Base-by-base conservation (phyloP, 1,140 invertebrate genomes). In the Parapsyche elsis region DNA sequence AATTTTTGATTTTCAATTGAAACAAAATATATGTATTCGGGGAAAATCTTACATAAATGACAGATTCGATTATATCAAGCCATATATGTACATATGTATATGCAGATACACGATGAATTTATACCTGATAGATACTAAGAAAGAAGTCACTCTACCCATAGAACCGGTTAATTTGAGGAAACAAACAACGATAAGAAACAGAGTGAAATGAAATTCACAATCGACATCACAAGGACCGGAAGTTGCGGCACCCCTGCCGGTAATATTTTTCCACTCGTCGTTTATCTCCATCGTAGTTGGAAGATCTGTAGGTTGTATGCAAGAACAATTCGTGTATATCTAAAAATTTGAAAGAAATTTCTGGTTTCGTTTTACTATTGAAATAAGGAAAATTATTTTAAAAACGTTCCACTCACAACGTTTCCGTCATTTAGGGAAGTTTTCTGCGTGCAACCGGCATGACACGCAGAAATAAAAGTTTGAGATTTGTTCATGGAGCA, bases 381-480 rank as follows among this genome's bases (percentile, higher is more conserved):
- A n/a, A n/a, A n/a, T n/a, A n/a, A n/a, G 5, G 5, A 71, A 9
- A 71, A 71, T n/a, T 30, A 75, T 75, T 75, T n/a, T n/a, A n/a
- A n/a, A 7, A 21, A 75, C 16, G 9, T 59, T 59, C 16, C 9
- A 61, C 57, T 61, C 9, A 59, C 78, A 38, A 61, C 12, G 71
- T 49, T 75, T 86, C 76, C 88, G 38, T 78, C 85, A 12, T 84
- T 53, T 0, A 76, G 83, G 14, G 85, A 83, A 1, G 84, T 83
- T 38, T 86, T 81, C 67, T 87, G 82, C 19, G 86, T 86, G 84
- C 93, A 94, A 7, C 93, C 93, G 57, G 93, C 93, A 85, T 94
- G 92, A 84, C 93, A 94, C 5, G 93, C 90, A 0, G 92, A 94
- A 80, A 93, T 93, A 83, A 91, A 94, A 5, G 91, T 92, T 74